Evolutionary conservation across 2,888 invertebrate species (phyloP).

Genomic region (Synergus laeviventris): DNA sequence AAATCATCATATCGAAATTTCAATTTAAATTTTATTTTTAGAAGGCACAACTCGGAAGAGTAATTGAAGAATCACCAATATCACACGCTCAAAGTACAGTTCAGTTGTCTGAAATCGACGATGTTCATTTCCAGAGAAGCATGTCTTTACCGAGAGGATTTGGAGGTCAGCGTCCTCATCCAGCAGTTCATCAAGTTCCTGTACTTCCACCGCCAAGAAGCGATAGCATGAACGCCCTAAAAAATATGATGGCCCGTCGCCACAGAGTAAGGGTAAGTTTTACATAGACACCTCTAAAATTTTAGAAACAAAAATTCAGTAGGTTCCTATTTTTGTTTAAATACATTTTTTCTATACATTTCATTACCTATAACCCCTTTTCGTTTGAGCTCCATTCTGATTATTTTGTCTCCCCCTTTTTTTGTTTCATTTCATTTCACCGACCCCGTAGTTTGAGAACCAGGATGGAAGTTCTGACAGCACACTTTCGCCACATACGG

Average conservation of each 20-base stretch:
- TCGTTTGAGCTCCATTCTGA: not conserved
- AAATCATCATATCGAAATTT: not conserved
- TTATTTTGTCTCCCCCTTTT: constrained; percentile 32
- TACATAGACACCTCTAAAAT: too few relatives aligned
- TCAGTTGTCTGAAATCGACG: constrained; percentile 67
- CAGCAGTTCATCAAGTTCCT: constrained; percentile 64
- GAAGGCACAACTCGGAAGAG: constrained; percentile 67
- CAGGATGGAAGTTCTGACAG: constrained; percentile 71
- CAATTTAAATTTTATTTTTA: constrained; percentile 42
- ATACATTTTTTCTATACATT: constrained; percentile 12
- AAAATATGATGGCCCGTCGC: constrained; percentile 72
- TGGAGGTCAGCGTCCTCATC: constrained; percentile 69
- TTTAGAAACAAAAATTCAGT: not conserved
- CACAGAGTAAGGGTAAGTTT: constrained; percentile 71
- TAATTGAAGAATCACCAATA: constrained; percentile 66
- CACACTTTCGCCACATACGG: constrained; percentile 68
- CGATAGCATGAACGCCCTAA: constrained; percentile 74
- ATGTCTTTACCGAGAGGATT: constrained; percentile 76
- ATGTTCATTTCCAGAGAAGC: constrained; percentile 73
- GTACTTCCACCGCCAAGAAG: constrained; percentile 74
- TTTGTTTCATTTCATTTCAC: constrained; percentile 53
- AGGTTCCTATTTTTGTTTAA: constrained; percentile 17
- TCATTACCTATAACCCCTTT: not conserved
- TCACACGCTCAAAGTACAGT: constrained; percentile 68
- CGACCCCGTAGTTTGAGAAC: constrained; percentile 64